Conservation (phyloP, 2,797 vertebrate genomes). For the Galago senegalensis region DNA sequence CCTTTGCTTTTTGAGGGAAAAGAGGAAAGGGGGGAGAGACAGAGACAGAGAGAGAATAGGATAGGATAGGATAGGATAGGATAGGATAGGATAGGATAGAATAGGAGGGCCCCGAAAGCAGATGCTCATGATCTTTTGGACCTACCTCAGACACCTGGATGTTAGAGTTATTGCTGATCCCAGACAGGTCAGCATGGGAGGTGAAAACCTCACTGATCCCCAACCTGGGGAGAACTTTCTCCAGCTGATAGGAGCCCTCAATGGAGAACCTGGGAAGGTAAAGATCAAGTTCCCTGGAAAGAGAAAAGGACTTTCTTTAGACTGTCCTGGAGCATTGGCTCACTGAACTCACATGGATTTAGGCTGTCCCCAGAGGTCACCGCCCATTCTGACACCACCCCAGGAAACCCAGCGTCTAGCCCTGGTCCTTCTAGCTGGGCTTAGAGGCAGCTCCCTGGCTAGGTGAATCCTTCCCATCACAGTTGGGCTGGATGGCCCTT, state of each 20-base stretch:
- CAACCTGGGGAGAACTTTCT: slow-evolving; percentile 73
- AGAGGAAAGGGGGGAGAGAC: no score
- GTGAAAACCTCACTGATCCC: slow-evolving; percentile 68
- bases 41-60: accelerated
- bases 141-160: slow-evolving; percentile 75
- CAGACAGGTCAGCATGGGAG: neutral
- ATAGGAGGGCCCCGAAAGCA: neutral
- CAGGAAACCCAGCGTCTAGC: neutral
- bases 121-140: neutral
- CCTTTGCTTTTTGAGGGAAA: neutral
- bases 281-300: slow-evolving; percentile 62
- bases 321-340: neutral
- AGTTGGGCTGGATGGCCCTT: accelerated
- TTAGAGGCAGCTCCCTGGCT: neutral
- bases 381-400: neutral
- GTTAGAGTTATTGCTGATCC: slow-evolving; percentile 31
- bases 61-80: accelerated
- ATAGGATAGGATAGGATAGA: accelerated
- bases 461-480: neutral
- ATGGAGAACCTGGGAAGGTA: slow-evolving; percentile 78
- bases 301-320: neutral
- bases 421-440: neutral
- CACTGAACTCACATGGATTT: neutral
- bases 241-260: slow-evolving; percentile 66
- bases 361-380: neutral